Conservation (phyloP, 2,888 invertebrate species). For the Sussaba pulchella region DNA sequence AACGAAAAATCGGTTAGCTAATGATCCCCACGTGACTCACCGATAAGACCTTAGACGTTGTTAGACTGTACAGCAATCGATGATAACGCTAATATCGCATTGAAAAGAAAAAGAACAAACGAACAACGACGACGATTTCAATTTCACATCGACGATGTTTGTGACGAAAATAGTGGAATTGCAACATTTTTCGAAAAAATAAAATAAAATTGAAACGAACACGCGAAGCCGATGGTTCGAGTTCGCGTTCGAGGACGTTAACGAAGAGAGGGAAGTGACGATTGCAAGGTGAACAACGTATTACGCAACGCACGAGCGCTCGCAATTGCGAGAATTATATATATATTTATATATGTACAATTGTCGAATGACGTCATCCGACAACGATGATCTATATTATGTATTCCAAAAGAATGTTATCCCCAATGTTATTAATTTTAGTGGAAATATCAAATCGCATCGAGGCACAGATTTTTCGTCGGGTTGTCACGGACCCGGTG, state of each 20-base stretch:
- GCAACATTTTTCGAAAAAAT: not conserved
- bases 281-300: constrained; percentile 60
- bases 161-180: not conserved
- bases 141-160: too few relatives aligned
- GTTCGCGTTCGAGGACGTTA: constrained; percentile 40
- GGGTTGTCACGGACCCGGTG: not conserved
- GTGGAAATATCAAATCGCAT: not conserved
- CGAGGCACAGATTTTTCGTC: too few relatives aligned
- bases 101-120: not conserved
- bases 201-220: constrained; percentile 2
- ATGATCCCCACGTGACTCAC: constrained; percentile 57
- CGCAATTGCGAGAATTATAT: constrained; percentile 46
- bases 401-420: not conserved
- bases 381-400: constrained; percentile 10
- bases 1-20: constrained; percentile 51
- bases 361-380: constrained; percentile 50
- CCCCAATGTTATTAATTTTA: too few relatives aligned
- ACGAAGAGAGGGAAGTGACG: constrained; percentile 39
- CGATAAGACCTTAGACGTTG: constrained; percentile 38
- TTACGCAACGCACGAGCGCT: constrained; percentile 56
- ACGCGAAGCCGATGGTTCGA: constrained; percentile 26
- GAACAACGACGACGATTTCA: too few relatives aligned
- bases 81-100: not conserved
- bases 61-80: constrained; percentile 5
- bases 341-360: too few relatives aligned